Percentiles rank a stretch among this genome's conserved stretches.
These are phyloP conservation scores for Ibycter americanus DNA, from an alignment of 2,797 vertebrate genomes.

Conservation along the genomic window DNA sequence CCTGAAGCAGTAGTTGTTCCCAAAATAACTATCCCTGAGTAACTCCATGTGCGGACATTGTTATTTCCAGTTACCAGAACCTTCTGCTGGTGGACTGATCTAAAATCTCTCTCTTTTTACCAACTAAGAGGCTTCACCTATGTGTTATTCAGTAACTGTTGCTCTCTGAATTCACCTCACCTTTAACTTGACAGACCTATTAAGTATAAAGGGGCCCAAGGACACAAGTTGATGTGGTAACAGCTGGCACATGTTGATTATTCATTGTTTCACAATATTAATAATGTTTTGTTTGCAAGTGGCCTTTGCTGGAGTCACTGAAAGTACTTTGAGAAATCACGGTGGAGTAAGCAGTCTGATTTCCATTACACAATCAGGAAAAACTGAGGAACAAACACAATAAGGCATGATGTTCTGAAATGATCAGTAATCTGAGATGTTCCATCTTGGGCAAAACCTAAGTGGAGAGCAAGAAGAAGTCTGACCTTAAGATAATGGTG, in stretches of 20 bases:
- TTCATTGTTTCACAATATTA: conserved; percentile 31
- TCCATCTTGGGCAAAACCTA: background rate
- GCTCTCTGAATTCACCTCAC: background rate
- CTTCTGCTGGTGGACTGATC: background rate
- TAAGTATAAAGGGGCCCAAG: background rate
- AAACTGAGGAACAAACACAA: background rate
- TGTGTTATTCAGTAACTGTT: background rate
- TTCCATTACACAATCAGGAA: conserved; percentile 42
- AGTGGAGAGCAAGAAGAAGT: background rate
- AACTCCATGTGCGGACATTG: background rate
- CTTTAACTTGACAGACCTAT: background rate
- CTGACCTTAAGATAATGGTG: background rate
- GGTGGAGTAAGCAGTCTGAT: background rate
- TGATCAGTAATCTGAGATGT: background rate
- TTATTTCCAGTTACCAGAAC: background rate
- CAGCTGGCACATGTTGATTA: background rate
- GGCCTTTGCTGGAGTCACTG: conserved; percentile 4
- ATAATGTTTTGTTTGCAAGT: conserved; percentile 6
- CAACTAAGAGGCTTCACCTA: background rate
- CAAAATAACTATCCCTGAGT: background rate
- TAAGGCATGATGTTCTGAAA: background rate
- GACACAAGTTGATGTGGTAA: conserved; percentile 1
- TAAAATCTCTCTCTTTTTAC: background rate
- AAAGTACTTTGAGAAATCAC: conserved; percentile 26
- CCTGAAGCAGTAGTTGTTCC: background rate